Evolutionary conservation across 2,797 vertebrate species (phyloP), one percentile per base, ranked within the genome.

Genomic region (Dendrocincla tyrannina): DNA sequence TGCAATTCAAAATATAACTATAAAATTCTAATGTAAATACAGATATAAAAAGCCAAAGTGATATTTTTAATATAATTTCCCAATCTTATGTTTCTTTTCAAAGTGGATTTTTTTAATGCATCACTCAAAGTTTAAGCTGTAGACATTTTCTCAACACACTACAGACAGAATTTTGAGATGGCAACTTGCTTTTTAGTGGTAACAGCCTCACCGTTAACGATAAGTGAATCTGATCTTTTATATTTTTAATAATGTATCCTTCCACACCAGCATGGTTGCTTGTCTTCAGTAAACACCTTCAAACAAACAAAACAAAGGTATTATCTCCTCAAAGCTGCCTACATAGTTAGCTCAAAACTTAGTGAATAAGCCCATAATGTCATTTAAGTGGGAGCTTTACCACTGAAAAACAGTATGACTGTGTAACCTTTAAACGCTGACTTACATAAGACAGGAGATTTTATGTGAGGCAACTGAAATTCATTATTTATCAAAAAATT

Each of bases 271-370:
- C 97, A 86, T 99, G 99, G 89, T 98, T 98, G 95, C 98, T 99
- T 91, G 98, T 99, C 98, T 98, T 99, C 96, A 99, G 96, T 96
- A 99, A 98, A 95, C 98, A 99, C 97, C 99, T 99, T 95, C 92
- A 98, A 97, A 95, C 12, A 83, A 80, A 94, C n/a, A 75, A 72
- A 72, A 66, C 14, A 96, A 20, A 93, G 9, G 28, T 8, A 79
- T 75, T 81, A 89, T 55, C 50, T 86, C 42, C 80, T 93, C 33
- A 82, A 82, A 60, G 35, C 20, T 94, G 30, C n/a, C n/a, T 81
- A 58, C 17, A 75, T 10, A 69, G 27, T 74, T 88, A 94, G 41
- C 18, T 93, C 12, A 79, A 93, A 73, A 81, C 46, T 56, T 44
- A 53, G 14, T 39, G 39, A 39, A 39, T 39, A 39, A 39, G 39